These are phyloP conservation scores for Brachynemurus nebulosus DNA, from an alignment of 2,888 invertebrate species.

Conservation along the genomic window DNA sequence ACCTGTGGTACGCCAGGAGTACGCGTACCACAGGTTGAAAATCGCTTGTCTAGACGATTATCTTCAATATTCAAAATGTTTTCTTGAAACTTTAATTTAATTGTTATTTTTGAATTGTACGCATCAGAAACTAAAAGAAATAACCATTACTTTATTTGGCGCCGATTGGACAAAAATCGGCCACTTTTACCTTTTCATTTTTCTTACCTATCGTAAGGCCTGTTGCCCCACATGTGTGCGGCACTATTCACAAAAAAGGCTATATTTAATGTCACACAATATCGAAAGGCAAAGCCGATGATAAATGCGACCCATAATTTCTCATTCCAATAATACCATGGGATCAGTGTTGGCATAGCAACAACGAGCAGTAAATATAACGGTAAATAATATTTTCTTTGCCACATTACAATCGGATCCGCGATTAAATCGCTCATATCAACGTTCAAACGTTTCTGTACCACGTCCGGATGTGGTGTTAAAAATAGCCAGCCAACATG, in stretches of 20 bases:
- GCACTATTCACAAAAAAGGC: slow-evolving; percentile 93
- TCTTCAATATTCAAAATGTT: too few relatives aligned
- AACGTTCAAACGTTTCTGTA: slow-evolving; percentile 48
- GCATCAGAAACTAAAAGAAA: too few relatives aligned
- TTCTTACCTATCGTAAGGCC: slow-evolving; percentile 73
- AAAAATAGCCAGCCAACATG: slow-evolving; percentile 86
- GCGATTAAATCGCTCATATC: slow-evolving; percentile 57
- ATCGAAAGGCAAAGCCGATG: slow-evolving; percentile 71
- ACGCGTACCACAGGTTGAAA: too few relatives aligned
- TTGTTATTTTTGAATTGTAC: too few relatives aligned
- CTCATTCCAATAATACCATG: slow-evolving; percentile 77
- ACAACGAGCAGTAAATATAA: slow-evolving; percentile 56
- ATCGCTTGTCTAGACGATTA: too few relatives aligned
- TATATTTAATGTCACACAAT: slow-evolving; percentile 73
- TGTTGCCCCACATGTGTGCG: slow-evolving; percentile 86
- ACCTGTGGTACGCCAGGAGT: too few relatives aligned
- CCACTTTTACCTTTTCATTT: not conserved
- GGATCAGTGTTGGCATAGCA: slow-evolving; percentile 56
- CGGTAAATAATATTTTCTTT: slow-evolving; percentile 56
- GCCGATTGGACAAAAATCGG: too few relatives aligned
- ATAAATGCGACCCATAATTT: slow-evolving; percentile 63
- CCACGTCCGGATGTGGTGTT: slow-evolving; percentile 69
- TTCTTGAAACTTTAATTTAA: too few relatives aligned
- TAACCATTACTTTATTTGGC: too few relatives aligned
- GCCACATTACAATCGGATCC: slow-evolving; percentile 63